Evolutionary conservation across 2,888 invertebrate genomes (phyloP), one percentile per base, ranked within the genome.

Genomic region (Lacanobia oleracea): DNA sequence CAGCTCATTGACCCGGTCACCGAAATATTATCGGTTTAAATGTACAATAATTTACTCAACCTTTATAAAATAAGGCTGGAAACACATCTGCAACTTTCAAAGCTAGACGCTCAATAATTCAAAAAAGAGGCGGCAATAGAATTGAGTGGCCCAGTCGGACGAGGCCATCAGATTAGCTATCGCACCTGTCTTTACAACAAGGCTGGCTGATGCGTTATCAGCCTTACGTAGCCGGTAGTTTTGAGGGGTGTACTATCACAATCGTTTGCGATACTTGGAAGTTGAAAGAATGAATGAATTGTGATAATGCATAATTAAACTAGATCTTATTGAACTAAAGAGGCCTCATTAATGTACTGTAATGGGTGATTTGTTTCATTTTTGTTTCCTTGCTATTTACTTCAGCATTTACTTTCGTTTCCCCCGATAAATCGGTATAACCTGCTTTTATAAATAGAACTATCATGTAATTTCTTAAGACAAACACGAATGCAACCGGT

Each of bases 151-250:
- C 48, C 45, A 63, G 45, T 48, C 66, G 59, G 67, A 18, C 73
- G 61, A 82, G 82, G 79, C 45, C 67, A 78, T 79, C 82, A 53
- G 79, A 82, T 76, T 79, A 82, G 68, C 45, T 79, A 84, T 75
- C 79, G 70, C 63, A 73, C 69, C 82, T 84, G 73, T 78, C 82
- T 61, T 67, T 82, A 62, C 70, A 63, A 40, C 50, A 66, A 57
- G 53, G 18, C 74, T 65, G 23, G 37, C 67, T 79, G 76, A 77
- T 72, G 53, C 27, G 64, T 73, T 79, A 79, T 79, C 82, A 27
- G 61, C 53, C 40, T 67, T 61, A 67, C 68, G 60, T 61, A 54
- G 54, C 54, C 48, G 45, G 18, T n/a, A 10, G 3, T 23, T 33
- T n/a, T 40, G 45, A 33, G 33, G 54, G 51, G 27, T 21, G 45